Evolutionary conservation across 2,797 vertebrate species (phyloP).

Genomic region (Lerista edwardsae): DNA sequence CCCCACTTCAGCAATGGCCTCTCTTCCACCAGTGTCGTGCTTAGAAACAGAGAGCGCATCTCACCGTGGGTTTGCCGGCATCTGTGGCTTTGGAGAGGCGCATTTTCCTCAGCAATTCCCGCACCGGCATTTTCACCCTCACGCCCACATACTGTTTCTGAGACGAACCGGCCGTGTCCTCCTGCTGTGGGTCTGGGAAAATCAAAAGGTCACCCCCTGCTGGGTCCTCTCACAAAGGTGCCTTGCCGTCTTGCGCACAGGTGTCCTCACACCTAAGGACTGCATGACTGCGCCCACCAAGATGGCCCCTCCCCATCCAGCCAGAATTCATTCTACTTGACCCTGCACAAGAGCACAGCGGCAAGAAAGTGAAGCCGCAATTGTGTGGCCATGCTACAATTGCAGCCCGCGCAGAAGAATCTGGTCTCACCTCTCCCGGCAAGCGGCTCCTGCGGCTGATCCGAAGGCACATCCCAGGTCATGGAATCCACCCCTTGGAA

Average conservation of each 20-base stretch:
- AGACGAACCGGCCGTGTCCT: slow-evolving; percentile 33
- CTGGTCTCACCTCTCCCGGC: slow-evolving; percentile 59
- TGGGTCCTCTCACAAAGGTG: too few relatives aligned
- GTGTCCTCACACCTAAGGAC: background rate
- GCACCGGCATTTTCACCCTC: slow-evolving; percentile 87
- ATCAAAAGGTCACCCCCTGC: slow-evolving; percentile 32
- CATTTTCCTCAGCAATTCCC: slow-evolving; percentile 82
- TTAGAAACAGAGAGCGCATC: background rate
- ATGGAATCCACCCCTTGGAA: background rate
- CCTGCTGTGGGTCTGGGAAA: slow-evolving; percentile 67
- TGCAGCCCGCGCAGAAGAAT: background rate
- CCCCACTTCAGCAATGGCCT: rapidly evolving
- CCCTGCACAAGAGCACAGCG: too few relatives aligned
- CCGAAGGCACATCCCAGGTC: background rate
- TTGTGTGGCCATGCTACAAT: rapidly evolving
- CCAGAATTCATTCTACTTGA: background rate
- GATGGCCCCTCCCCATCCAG: too few relatives aligned
- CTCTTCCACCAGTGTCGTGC: rapidly evolving
- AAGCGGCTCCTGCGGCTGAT: slow-evolving; percentile 15
- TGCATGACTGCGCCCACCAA: too few relatives aligned
- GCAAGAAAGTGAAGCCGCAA: rapidly evolving
- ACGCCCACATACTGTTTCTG: slow-evolving; percentile 86
- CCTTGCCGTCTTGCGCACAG: background rate
- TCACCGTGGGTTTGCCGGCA: slow-evolving; percentile 74
- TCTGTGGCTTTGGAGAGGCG: slow-evolving; percentile 79